Conservation (phyloP, 2,797 vertebrate species). For the Schizothorax lantsangensis region DNA sequence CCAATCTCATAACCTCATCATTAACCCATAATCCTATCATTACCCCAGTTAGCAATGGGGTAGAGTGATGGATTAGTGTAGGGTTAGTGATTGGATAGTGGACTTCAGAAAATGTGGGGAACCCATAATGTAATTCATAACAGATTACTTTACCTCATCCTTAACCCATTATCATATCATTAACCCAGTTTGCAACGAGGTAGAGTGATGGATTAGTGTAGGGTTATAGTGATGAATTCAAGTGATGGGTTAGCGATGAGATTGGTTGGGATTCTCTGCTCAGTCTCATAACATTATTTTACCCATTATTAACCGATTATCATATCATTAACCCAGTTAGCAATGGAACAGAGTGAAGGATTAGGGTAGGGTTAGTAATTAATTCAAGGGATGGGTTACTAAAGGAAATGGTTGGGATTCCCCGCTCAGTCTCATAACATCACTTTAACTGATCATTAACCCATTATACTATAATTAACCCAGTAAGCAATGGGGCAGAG, state of each 20-base stretch:
- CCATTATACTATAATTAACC: not conserved
- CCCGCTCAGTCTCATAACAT: not conserved
- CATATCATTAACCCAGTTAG: not conserved
- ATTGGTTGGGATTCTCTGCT: not conserved
- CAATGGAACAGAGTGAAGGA: not conserved
- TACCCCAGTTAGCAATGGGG: not conserved
- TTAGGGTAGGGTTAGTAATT: not conserved
- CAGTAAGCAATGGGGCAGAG: not conserved
- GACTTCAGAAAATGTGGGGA: not conserved
- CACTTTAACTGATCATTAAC: not conserved
- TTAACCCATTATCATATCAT: not conserved
- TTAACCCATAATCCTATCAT: not conserved
- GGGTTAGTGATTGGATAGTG: not conserved
- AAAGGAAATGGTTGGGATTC: not conserved
- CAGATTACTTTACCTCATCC: not conserved
- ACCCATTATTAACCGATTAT: not conserved
- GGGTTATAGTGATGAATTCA: not conserved
- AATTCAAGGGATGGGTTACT: not conserved
- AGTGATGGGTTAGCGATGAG: not conserved
- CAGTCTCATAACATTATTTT: not conserved
- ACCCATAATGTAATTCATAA: not conserved
- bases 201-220: not conserved
- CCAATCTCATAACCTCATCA: not conserved
- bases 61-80: not conserved
- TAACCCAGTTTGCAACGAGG: not conserved